phyloP scores from a whole-genome alignment of 2,888 invertebrate genomes.

The Macrosoma leucophasiata region DNA sequence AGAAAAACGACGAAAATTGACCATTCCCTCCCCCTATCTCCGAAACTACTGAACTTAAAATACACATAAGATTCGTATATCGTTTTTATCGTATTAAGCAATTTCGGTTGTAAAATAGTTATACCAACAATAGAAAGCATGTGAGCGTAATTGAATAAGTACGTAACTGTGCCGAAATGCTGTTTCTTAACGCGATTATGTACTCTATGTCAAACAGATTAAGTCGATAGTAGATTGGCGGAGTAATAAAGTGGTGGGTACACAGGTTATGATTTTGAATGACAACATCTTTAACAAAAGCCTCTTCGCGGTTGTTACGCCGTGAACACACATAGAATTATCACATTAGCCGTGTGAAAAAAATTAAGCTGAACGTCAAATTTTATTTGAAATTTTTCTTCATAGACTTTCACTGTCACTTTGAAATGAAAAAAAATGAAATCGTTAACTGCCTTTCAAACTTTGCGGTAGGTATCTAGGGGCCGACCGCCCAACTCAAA shows the following conservation, averaged over 20 bases:
- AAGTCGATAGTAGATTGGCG: constrained; percentile 13
- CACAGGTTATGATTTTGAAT: constrained; percentile 33
- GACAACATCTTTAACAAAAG: constrained; percentile 44
- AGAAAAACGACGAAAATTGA: no score
- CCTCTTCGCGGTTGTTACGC: constrained; percentile 43
- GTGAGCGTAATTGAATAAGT: constrained; percentile 29
- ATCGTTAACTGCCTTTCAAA: no score
- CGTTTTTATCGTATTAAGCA: constrained; percentile 11
- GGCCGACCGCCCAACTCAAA: no score
- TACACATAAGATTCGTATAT: no score
- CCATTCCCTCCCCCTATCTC: no score
- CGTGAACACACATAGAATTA: constrained; percentile 42
- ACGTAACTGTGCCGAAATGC: constrained; percentile 23
- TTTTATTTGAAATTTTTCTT: constrained; percentile 32
- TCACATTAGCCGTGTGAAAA: constrained; percentile 55
- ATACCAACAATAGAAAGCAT: constrained; percentile 33
- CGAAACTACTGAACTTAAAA: no score
- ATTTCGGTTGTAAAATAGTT: constrained; percentile 16
- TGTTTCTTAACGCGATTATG: constrained; percentile 19
- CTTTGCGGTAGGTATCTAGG: no score
- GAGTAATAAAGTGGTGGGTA: constrained; percentile 1
- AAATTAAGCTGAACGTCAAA: constrained; percentile 42
- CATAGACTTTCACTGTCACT: constrained; percentile 55
- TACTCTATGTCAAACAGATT: background rate
- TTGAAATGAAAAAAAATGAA: no score